phyloP scores from a whole-genome alignment of 2,888 invertebrate genomes.

The Neoscelio sp. region DNA sequence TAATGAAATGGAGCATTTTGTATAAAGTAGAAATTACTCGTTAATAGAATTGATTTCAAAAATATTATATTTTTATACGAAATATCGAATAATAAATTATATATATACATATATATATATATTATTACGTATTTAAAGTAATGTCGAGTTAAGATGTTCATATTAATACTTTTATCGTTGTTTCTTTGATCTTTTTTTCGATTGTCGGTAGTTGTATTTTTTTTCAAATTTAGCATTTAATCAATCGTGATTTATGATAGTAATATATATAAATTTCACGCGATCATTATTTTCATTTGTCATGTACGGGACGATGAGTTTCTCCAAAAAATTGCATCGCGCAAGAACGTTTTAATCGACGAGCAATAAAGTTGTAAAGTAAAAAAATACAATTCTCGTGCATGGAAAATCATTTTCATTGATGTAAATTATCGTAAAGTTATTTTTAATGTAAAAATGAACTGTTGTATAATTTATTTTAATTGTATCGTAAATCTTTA shows the following conservation, averaged over 20 bases:
- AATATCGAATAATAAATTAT: constrained; percentile 58
- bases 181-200: constrained; percentile 7
- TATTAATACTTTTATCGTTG: constrained; percentile 19
- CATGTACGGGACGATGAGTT: constrained; percentile 40
- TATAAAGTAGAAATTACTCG: constrained; percentile 59
- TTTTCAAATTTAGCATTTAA: constrained; percentile 5
- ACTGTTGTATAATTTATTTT: constrained; percentile 59
- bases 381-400: constrained; percentile 25
- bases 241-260: constrained; percentile 12
- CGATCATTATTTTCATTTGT: constrained; percentile 27
- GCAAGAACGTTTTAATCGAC: too few relatives aligned
- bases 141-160: constrained; percentile 47
- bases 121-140: constrained; percentile 52
- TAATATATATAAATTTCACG: constrained; percentile 20
- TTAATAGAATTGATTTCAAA: constrained; percentile 62
- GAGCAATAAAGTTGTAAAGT: constrained; percentile 12
- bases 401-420: constrained; percentile 35
- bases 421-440: constrained; percentile 35
- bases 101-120: constrained; percentile 40
- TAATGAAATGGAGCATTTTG: constrained; percentile 59
- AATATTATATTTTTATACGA: constrained; percentile 64
- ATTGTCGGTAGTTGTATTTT: neutral
- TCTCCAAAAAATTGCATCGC: too few relatives aligned
- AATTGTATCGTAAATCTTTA: constrained; percentile 32
- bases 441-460: constrained; percentile 49